Conservation (phyloP, 2,113 vertebrate species). For the Alosa alosa region DNA sequence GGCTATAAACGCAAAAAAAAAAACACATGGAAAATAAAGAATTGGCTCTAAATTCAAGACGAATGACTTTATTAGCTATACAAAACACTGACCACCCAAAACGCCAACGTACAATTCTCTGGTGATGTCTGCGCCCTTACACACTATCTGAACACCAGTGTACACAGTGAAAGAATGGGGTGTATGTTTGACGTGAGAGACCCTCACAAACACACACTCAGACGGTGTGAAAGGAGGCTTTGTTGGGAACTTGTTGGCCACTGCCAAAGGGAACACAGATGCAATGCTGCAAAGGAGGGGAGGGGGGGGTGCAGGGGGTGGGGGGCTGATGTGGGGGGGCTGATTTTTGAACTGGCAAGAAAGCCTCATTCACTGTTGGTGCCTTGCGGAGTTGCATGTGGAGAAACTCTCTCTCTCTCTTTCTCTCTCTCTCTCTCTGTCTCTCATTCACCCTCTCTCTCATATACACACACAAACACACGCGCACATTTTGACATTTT, state of each 20-base stretch:
- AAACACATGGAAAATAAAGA: too few species aligned
- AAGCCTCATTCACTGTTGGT: background rate
- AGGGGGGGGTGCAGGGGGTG: background rate
- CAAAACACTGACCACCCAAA: background rate
- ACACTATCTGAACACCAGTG: background rate
- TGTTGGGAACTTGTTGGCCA: background rate
- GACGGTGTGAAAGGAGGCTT: conserved; percentile 7
- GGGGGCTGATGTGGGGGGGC: background rate
- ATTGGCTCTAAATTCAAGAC: too few species aligned
- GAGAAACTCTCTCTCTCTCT: conserved; percentile 15
- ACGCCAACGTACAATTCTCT: background rate
- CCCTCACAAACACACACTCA: conserved; percentile 15
- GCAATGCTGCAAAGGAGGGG: background rate
- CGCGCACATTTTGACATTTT: background rate
- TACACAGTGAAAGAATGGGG: background rate
- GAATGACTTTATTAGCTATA: background rate
- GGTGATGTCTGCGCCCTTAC: background rate
- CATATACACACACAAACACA: background rate
- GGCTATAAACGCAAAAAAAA: too few species aligned
- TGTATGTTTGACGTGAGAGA: background rate
- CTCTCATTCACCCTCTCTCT: background rate
- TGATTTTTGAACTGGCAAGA: background rate
- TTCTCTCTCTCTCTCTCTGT: background rate
- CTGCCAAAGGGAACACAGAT: conserved; percentile 12
- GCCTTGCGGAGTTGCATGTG: background rate